A percentile compares a stretch with the other conserved stretches of the same genome.
phyloP scores from a whole-genome alignment of 2,888 invertebrate species.

The Latrodectus elegans region DNA sequence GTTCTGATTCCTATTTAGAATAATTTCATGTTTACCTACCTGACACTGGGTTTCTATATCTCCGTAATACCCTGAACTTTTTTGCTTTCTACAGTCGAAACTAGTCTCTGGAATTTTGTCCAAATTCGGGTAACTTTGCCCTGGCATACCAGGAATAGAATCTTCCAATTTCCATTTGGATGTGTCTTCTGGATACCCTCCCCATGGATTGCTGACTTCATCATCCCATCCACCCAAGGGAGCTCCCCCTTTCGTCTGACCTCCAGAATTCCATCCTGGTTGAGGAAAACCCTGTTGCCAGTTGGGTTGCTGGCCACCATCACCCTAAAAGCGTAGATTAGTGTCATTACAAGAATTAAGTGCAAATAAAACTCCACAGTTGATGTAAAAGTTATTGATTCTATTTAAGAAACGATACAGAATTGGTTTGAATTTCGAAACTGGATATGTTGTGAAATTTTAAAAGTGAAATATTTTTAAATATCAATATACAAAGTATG shows the following conservation, averaged over 20 bases:
- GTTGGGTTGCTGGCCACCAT: not conserved
- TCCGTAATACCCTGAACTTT: slow-evolving; percentile 71
- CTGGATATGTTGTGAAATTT: no score
- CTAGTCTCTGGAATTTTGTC: slow-evolving; percentile 73
- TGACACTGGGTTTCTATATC: slow-evolving; percentile 71
- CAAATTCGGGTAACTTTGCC: slow-evolving; percentile 81
- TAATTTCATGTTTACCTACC: slow-evolving; percentile 23
- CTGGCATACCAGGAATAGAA: slow-evolving; percentile 81
- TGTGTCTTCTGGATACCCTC: not conserved
- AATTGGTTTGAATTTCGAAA: no score
- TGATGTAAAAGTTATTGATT: no score
- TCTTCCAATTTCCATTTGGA: slow-evolving; percentile 40
- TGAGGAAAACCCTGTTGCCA: not conserved
- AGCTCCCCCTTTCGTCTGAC: slow-evolving; percentile 18
- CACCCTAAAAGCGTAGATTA: not conserved
- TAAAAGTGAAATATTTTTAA: no score
- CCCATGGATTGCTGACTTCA: slow-evolving; percentile 39
- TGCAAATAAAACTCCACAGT: no score
- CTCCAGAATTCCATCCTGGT: not conserved
- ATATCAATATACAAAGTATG: no score
- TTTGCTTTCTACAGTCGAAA: slow-evolving; percentile 69
- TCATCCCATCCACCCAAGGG: slow-evolving; percentile 64
- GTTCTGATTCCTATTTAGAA: no score
- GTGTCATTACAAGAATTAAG: no score
- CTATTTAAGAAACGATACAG: no score